Evolutionary conservation across 2,113 vertebrate genomes (phyloP), one percentile per base, ranked within the genome.

Genomic region (Buteo buteo): DNA sequence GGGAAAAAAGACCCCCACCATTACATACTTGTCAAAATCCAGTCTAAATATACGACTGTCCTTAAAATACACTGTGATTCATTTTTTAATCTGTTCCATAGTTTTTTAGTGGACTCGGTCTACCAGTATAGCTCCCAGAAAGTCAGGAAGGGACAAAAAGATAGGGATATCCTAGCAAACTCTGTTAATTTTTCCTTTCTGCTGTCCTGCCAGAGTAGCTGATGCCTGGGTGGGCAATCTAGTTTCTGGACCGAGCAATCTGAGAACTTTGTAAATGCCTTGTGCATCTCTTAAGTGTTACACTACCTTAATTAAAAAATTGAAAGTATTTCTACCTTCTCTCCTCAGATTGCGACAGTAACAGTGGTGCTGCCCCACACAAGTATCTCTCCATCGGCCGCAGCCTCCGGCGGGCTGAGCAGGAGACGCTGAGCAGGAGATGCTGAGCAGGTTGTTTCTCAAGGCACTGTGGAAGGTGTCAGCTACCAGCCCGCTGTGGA

Each of bases 321-420:
- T 6, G 4, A 62, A 57, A 45, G 12, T 0, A 25, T 76, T 64
- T 81, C 62, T 36, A 18, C 4, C 12, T 54, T 76, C 38, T 65
- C 11, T 7, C 6, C 7, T 28, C 25, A 52, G 36, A n/a, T 3
- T 10, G 2, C 6, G 11, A 34, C n/a, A 42, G 1, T 17, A 40
- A n/a, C 11, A 16, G 42, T 59, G 67, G 6, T 42, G 26, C 12
- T 71, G 57, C 32, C 26, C 49, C 29, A 40, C 2, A 19, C 5
- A 11, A 22, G 8, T 16, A 18, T 20, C 7, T 70, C 44, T 55
- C 16, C 15, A 18, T 20, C 2, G 4, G 13, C 17, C 5, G 21
- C 20, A 47, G 18, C 7, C 19, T 57, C 19, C n/a, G 29, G n/a
- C 13, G 29, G 16, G n/a, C 20, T 40, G 54, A n/a, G 38, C 34